Conservation (phyloP, 2,113 vertebrate genomes). For the Ciconia maguari region DNA sequence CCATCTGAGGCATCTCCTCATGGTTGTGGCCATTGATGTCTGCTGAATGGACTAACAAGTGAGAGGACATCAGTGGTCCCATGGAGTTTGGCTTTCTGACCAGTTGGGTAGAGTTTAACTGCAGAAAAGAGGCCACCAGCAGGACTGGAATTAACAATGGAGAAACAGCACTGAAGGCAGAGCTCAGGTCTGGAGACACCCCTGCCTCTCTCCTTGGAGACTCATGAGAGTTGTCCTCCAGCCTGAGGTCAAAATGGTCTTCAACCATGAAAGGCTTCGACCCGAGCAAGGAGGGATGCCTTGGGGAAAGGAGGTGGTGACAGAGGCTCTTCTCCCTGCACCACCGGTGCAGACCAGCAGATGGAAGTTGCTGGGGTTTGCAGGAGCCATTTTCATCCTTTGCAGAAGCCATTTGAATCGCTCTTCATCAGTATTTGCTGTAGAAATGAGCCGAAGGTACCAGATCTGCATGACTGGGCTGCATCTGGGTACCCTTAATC, state of each 20-base stretch:
- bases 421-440: fast-evolving
- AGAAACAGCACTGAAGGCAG: neutral
- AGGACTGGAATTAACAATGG: neutral
- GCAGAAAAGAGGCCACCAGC: neutral
- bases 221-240: neutral
- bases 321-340: neutral
- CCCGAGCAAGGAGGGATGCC: neutral
- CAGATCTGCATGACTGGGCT: fast-evolving
- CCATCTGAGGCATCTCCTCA: neutral
- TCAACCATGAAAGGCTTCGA: neutral
- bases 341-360: neutral
- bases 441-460: neutral
- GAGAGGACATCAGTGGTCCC: neutral
- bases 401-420: neutral
- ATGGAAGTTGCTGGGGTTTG: neutral
- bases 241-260: neutral
- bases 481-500: neutral
- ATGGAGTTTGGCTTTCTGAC: neutral
- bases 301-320: neutral
- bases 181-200: neutral
- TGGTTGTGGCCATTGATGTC: neutral
- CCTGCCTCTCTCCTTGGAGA: neutral
- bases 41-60: neutral
- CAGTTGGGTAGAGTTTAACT: neutral
- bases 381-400: neutral